phyloP scores from a whole-genome alignment of 92 coral and sea anemone species.

The Paramuricea clavata region DNA sequence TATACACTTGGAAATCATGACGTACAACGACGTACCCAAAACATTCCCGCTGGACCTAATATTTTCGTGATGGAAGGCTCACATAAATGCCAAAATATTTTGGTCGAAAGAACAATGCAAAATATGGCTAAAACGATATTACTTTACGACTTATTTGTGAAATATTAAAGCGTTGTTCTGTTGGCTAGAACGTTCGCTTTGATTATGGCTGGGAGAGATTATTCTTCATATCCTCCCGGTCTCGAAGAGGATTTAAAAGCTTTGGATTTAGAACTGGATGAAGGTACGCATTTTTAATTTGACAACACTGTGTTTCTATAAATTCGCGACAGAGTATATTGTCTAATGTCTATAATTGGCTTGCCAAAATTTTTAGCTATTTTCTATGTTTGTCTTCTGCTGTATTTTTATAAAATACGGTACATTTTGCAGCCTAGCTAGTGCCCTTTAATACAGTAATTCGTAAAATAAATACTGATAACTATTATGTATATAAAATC shows the following conservation, averaged over 20 bases:
- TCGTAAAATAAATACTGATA: neutral
- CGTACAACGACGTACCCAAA: neutral
- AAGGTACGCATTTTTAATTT: constrained; percentile 78
- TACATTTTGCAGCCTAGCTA: no score
- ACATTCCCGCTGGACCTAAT: neutral
- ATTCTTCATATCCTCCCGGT: constrained; percentile 88
- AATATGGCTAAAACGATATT: constrained; percentile 7
- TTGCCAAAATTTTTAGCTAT: neutral
- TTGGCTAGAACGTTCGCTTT: neutral
- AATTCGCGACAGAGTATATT: neutral
- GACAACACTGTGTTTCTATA: neutral
- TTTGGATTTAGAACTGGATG: constrained; percentile 90
- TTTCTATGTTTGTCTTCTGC: neutral
- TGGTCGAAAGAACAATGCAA: neutral
- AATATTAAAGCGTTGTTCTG: neutral
- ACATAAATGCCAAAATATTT: neutral
- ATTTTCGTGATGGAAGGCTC: neutral
- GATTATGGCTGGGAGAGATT: constrained; percentile 8
- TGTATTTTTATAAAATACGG: neutral
- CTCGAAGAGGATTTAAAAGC: constrained; percentile 91
- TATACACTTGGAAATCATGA: neutral
- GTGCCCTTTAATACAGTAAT: neutral
- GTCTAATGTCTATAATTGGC: neutral
- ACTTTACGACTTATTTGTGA: neutral
- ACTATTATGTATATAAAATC: neutral